Evolutionary conservation across 2,888 invertebrate genomes (phyloP).

Genomic region (Aphodius granarius): DNA sequence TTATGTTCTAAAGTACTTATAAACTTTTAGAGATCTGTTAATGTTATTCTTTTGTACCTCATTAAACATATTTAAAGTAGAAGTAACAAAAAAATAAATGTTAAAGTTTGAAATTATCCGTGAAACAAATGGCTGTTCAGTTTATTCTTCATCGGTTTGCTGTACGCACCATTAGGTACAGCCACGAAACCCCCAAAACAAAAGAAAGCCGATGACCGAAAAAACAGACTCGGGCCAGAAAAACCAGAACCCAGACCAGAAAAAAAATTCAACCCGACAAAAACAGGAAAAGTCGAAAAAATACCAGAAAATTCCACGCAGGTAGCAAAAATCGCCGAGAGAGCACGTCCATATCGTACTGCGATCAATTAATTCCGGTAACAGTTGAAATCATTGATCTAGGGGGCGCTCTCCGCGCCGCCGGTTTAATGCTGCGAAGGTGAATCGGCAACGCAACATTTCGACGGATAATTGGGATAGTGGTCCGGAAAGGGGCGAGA

Average conservation of each 20-base stretch:
- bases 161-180: neutral
- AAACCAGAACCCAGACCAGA: neutral
- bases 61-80: no score
- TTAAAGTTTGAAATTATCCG: no score
- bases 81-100: no score
- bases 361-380: slow-evolving; percentile 25
- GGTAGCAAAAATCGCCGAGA: slow-evolving; percentile 1
- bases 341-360: neutral
- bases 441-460: slow-evolving; percentile 1
- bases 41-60: no score
- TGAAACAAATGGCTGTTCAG: no score
- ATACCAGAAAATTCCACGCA: neutral
- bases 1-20: no score
- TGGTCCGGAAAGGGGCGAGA: slow-evolving; percentile 1
- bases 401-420: slow-evolving; percentile 12
- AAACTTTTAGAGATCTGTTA: no score
- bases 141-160: neutral
- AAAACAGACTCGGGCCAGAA: neutral
- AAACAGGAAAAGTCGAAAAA: no score
- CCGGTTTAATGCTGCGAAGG: neutral
- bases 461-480: neutral
- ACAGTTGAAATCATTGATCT: slow-evolving; percentile 27
- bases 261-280: neutral
- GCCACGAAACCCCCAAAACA: neutral
- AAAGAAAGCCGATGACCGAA: neutral